A percentile compares a stretch with the other conserved stretches of the same genome.
Evolutionary conservation across 2,113 vertebrate species (phyloP).

Genomic region (Hemicordylus capensis): DNA sequence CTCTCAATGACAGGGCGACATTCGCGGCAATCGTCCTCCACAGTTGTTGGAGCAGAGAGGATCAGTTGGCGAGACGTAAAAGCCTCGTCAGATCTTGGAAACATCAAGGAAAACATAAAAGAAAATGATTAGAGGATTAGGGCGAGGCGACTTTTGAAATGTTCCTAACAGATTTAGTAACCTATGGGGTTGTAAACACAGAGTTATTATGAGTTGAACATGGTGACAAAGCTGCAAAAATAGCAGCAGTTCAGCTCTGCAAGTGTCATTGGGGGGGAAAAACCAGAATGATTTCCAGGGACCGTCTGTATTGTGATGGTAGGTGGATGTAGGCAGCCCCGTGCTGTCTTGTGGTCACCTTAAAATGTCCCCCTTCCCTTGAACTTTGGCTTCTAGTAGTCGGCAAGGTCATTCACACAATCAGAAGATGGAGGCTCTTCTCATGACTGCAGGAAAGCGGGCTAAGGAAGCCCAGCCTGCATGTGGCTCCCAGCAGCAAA

Average conservation of each 20-base stretch:
- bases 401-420: no score
- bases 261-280: conserved; percentile 65
- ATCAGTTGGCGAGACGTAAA: conserved; percentile 75
- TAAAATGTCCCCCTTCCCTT: no score
- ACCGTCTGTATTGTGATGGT: conserved; percentile 49
- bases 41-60: conserved; percentile 71
- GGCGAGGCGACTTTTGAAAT: conserved; percentile 67
- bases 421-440: no score
- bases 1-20: conserved; percentile 69
- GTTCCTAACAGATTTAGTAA: conserved; percentile 64
- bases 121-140: conserved; percentile 63
- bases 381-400: no score
- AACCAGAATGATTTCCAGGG: conserved; percentile 58
- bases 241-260: conserved; percentile 57
- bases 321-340: not conserved
- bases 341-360: not conserved
- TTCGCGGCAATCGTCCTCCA: conserved; percentile 71
- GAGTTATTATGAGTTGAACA: conserved; percentile 66
- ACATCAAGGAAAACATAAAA: conserved; percentile 72
- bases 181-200: conserved; percentile 66
- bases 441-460: no score
- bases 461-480: no score
- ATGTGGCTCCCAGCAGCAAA: no score
- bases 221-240: conserved; percentile 52
- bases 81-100: conserved; percentile 70